Evolutionary conservation across 2,113 vertebrate genomes (phyloP).

Genomic region (Coregonus clupeaformis): DNA sequence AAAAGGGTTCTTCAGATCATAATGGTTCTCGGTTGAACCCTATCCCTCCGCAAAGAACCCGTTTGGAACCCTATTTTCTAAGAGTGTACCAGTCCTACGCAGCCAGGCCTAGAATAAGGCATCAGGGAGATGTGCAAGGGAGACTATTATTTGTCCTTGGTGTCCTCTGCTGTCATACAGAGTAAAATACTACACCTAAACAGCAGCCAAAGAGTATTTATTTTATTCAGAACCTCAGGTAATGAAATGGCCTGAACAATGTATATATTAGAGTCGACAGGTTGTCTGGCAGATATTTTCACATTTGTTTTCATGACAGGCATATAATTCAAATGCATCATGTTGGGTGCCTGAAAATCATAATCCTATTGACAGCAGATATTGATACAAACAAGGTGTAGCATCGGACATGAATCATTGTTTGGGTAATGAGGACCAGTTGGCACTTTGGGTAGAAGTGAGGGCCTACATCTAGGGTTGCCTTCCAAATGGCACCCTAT

Average conservation of each 20-base stretch:
- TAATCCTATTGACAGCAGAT: conserved; percentile 47
- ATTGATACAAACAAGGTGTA: conserved; percentile 56
- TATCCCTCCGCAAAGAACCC: no score
- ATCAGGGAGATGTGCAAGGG: conserved; percentile 22
- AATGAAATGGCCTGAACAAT: conserved; percentile 41
- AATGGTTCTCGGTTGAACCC: no score
- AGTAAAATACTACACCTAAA: conserved; percentile 34
- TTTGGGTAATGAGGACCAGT: conserved; percentile 54
- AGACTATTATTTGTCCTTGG: conserved; percentile 31
- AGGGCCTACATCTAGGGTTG: neutral
- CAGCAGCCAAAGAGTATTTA: conserved; percentile 24
- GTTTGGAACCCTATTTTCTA: no score
- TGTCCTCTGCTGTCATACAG: conserved; percentile 60
- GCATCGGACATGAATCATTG: conserved; percentile 65
- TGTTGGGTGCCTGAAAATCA: conserved; percentile 38
- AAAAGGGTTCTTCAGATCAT: no score
- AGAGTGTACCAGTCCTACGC: no score
- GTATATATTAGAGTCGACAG: conserved; percentile 63
- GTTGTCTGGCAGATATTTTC: conserved; percentile 65
- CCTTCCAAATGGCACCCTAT: no score
- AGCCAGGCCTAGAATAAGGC: conserved; percentile 23
- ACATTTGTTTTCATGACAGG: conserved; percentile 65
- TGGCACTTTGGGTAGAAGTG: conserved; percentile 23
- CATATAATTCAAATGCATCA: conserved; percentile 69
- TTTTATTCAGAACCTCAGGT: conserved; percentile 48